phyloP scores from a whole-genome alignment of 2,888 invertebrate genomes.

The Geotrupes spiniger region DNA sequence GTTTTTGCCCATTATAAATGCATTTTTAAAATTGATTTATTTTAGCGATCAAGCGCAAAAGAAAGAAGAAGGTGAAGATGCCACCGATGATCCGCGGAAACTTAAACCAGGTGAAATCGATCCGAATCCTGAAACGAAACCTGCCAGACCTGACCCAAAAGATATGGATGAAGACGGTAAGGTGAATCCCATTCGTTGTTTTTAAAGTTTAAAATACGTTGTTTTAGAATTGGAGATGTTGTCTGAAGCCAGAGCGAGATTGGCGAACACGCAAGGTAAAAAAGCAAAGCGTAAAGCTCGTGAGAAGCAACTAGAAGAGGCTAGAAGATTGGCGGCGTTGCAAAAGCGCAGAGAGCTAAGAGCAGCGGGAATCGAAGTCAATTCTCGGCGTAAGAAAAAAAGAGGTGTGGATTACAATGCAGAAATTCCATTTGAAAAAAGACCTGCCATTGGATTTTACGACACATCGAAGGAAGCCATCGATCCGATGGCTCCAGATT shows the following conservation, averaged over 20 bases:
- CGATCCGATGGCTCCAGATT: conserved; percentile 87
- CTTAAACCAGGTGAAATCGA: conserved; percentile 99
- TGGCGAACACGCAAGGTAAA: conserved; percentile 98
- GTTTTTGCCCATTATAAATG: too few relatives aligned
- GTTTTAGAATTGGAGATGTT: conserved; percentile 95
- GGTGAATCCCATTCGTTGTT: conserved; percentile 15
- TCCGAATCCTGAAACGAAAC: conserved; percentile 99
- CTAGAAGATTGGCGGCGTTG: conserved; percentile 89
- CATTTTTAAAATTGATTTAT: too few relatives aligned
- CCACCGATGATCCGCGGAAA: conserved; percentile 91
- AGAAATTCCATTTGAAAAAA: conserved; percentile 97
- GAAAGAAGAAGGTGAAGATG: conserved; percentile 92
- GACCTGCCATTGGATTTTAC: conserved; percentile 89
- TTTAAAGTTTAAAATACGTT: background rate
- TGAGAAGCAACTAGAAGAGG: conserved; percentile 98
- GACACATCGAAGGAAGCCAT: conserved; percentile 88
- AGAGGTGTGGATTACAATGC: conserved; percentile 95
- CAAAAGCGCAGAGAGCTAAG: conserved; percentile 97
- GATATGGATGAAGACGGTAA: conserved; percentile 99
- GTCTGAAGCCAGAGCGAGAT: conserved; percentile 95
- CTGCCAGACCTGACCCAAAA: conserved; percentile 97
- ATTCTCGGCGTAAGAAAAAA: conserved; percentile 65
- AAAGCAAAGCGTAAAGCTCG: conserved; percentile 92
- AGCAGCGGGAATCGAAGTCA: conserved; percentile 86
- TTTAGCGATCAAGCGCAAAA: conserved; percentile 93